These are phyloP conservation scores for Clytia hemisphaerica DNA, from an alignment of 30 jellyfish, hydroid and myxozoan genomes.

Conservation along the genomic window DNA sequence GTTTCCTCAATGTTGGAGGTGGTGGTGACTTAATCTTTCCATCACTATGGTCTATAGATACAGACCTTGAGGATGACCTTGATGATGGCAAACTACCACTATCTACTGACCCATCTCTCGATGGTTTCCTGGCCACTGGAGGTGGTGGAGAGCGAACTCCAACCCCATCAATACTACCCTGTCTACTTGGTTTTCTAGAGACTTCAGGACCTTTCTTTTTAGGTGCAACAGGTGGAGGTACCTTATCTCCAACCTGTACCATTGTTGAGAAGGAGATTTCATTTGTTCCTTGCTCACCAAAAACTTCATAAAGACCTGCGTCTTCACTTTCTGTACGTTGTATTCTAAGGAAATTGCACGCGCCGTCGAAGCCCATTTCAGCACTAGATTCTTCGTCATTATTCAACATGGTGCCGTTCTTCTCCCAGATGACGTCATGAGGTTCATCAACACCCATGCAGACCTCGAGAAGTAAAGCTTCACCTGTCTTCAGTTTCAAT, in stretches of 20 bases:
- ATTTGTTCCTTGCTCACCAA: slow-evolving; percentile 6
- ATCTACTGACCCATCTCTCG: no score
- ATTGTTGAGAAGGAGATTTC: slow-evolving; percentile 12
- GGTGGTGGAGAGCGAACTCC: no score
- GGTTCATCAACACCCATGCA: background rate
- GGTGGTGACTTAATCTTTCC: no score
- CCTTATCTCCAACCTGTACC: slow-evolving; percentile 12
- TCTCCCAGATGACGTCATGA: slow-evolving; percentile 30
- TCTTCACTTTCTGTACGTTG: background rate
- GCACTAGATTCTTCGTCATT: background rate
- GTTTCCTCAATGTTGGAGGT: no score
- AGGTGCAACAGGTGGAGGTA: background rate
- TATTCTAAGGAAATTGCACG: background rate
- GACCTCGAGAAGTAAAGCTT: slow-evolving; percentile 15
- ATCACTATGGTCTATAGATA: no score
- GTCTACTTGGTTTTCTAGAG: background rate
- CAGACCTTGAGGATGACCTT: no score
- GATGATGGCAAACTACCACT: no score
- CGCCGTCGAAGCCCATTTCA: no score
- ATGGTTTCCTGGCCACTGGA: no score
- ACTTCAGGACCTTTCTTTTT: background rate
- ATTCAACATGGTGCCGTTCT: background rate
- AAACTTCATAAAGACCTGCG: slow-evolving; percentile 26
- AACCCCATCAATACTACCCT: background rate
- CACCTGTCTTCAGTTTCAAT: slow-evolving; percentile 5